phyloP scores from a whole-genome alignment of 2,888 invertebrate species.

The Mythimna vitellina region DNA sequence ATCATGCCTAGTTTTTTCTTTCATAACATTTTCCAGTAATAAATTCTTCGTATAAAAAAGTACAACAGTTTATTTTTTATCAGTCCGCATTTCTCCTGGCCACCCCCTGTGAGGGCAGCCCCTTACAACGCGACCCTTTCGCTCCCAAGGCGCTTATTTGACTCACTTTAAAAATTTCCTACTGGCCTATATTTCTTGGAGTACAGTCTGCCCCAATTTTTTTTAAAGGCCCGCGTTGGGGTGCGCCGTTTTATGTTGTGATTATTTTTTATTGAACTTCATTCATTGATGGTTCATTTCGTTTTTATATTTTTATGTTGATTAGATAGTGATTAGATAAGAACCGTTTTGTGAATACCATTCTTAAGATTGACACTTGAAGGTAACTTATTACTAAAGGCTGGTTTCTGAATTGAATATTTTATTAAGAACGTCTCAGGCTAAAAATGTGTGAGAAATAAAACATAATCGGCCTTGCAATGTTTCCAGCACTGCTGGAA shows the following conservation, averaged over 20 bases:
- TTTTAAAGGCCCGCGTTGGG: conserved; percentile 40
- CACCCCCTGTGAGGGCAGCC: conserved; percentile 63
- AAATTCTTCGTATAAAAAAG: not conserved
- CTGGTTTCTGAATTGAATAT: too few species aligned
- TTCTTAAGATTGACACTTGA: too few species aligned
- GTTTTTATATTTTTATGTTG: conserved; percentile 37
- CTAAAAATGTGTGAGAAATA: too few species aligned
- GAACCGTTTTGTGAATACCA: not conserved
- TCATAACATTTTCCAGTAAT: too few species aligned
- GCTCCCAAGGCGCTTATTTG: conserved; percentile 80
- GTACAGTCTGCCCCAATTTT: conserved; percentile 55
- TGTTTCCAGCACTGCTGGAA: too few species aligned
- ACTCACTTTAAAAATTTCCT: conserved; percentile 81
- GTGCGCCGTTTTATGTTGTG: conserved; percentile 28
- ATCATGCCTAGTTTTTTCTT: too few species aligned
- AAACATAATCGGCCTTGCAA: too few species aligned
- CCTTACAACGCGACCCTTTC: conserved; percentile 75
- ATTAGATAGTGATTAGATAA: conserved; percentile 14
- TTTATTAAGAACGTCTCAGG: too few species aligned
- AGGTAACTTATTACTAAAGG: too few species aligned
- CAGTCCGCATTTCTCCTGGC: conserved; percentile 57
- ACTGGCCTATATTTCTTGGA: conserved; percentile 75
- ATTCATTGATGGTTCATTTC: conserved; percentile 22
- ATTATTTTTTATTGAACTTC: conserved; percentile 32
- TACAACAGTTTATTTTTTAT: not conserved